Base-by-base conservation (phyloP, 2,113 vertebrate genomes). In the Oncorhynchus masou region DNA sequence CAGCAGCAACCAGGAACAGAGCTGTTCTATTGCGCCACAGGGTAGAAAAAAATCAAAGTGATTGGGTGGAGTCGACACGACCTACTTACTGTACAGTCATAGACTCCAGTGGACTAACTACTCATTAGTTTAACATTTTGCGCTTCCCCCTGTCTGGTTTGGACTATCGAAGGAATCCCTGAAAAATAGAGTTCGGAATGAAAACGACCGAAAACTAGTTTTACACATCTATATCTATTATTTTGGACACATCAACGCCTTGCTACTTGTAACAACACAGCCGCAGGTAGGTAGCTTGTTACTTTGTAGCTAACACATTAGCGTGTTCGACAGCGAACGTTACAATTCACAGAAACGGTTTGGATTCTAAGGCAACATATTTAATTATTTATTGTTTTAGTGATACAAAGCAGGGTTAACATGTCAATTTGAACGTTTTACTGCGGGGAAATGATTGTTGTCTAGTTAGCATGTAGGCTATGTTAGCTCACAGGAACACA, bases 41-140 rank as follows among this genome's bases (percentile, higher is more conserved):
- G 68, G n/a, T 45, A 70, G 45, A 1, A 24, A 49, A 39, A 70
- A 49, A 39, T 16, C 6, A 49, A 70, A 15, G 68, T 70, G 68
- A 39, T 45, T 45, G 68, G 68, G 68, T 70, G 68, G 68, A 70
- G 68, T 49, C 68, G 5, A 7, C 68, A 67, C 68, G 22, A 7
- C 68, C 24, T 20, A 22, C 68, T 3, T 20, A 22, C 68, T 13
- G 16, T 54, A 45, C 68, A 34, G 29, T n/a, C 60, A 27, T 22
- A 66, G 7, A 66, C 64, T 7, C 24, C 22, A 13, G 24, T 12
- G 4, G n/a, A 62, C 20, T 8, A 22, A 3, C 9, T 6, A 69
- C 67, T 15, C 67, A 34, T 19, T 9, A 39, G 67, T n/a, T 31
- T 69, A 69, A 16, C 31, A 39, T 25, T 64, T 31, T 34, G 34